Base-by-base conservation (phyloP, 2,888 invertebrate species). In the Tethea ocularis region DNA sequence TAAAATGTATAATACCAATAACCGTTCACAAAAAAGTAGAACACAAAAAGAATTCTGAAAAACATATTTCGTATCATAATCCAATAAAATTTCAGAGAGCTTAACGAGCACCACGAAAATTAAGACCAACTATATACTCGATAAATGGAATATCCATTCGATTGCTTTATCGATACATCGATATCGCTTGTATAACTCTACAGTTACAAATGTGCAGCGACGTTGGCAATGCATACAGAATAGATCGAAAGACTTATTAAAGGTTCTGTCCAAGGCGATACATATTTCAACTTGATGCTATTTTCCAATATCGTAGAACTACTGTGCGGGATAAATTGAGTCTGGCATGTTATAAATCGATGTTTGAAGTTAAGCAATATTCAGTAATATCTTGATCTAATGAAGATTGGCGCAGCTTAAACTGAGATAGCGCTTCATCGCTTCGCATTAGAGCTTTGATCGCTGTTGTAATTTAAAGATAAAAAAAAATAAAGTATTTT, bases 141-240 rank as follows among this genome's bases (percentile, higher is more conserved):
- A 59, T 46, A 58, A 60, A n/a, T n/a, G n/a, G n/a, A 61, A 66
- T 69, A 70, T 74, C 62, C 65, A 63, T 66, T 61, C 63, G 66
- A 68, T 67, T 64, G 68, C 61, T 58, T 61, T 33, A 54, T 33
- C 33, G 54, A 54, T 53, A 53, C 10, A 54, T 54, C 54, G 54
- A 54, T 54, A 60, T 60, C 57, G n/a, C 64, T 64, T 68, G 38
- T 66, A 69, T 71, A 72, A 74, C 68, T 57, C 61, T 57, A 64
- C 57, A 61, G 61, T 59, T 60, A 71, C 70, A 70, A 77, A 72
- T 69, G 67, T 69, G 64, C 63, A 62, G 56, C 52, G 65, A 71
- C 64, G 61, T 64, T 63, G 65, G 73, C 73, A 75, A 78, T 75
- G 78, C 78, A 78, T 75, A 78, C 70, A 61, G 66, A 75, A 71